A percentile compares a stretch with the other conserved stretches of the same genome.
These are phyloP conservation scores for Amazona ochrocephala DNA, from an alignment of 2,797 vertebrate genomes.

Conservation along the genomic window DNA sequence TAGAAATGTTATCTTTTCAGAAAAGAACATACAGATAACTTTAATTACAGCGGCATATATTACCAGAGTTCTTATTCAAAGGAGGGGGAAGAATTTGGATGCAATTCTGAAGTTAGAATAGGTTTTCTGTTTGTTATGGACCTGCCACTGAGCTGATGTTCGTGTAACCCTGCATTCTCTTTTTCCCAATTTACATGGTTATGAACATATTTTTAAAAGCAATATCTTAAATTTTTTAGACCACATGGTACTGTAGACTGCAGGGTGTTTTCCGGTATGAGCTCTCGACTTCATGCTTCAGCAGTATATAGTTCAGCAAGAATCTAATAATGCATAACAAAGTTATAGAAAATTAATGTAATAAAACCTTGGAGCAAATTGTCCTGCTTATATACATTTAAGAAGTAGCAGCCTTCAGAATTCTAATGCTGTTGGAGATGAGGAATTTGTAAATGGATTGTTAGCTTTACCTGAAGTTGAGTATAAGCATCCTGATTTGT, in stretches of 20 bases:
- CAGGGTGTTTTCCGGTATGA: neutral
- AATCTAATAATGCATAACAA: conserved; percentile 54
- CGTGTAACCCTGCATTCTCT: neutral
- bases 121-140: neutral
- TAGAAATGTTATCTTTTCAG: neutral
- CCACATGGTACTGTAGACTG: neutral
- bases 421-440: conserved; percentile 29
- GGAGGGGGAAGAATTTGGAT: neutral
- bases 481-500: neutral
- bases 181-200: neutral
- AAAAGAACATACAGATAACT: neutral
- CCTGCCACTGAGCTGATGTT: neutral
- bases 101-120: neutral
- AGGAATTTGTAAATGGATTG: conserved; percentile 20
- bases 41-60: neutral
- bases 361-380: conserved; percentile 63
- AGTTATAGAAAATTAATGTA: conserved; percentile 60
- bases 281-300: conserved; percentile 28
- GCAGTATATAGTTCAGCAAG: conserved; percentile 23
- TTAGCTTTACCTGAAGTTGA: conserved; percentile 13
- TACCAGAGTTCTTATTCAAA: neutral
- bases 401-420: conserved; percentile 39
- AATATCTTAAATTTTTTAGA: neutral
- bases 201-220: neutral
- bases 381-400: conserved; percentile 52